Percentiles rank a stretch among this genome's conserved stretches.
phyloP scores from a whole-genome alignment of 1,140 invertebrate species.

The Drosophila biarmipes region DNA sequence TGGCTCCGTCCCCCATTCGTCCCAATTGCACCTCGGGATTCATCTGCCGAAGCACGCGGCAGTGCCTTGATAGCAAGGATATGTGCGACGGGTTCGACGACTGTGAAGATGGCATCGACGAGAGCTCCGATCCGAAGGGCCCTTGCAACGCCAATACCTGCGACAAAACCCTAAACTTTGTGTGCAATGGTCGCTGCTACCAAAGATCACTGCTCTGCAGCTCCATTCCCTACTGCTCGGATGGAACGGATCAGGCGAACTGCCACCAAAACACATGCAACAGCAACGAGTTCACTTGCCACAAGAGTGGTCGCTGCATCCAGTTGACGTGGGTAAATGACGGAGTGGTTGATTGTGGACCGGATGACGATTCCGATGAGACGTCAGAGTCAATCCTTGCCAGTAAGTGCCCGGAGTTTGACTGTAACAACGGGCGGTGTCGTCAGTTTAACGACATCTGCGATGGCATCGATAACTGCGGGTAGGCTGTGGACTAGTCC shows the following conservation, averaged over 20 bases:
- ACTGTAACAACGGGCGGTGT: constrained; percentile 90
- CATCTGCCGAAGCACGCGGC: constrained; percentile 52
- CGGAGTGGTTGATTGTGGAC: constrained; percentile 88
- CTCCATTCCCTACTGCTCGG: constrained; percentile 87
- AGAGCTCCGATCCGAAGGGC: constrained; percentile 86
- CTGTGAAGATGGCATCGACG: constrained; percentile 94
- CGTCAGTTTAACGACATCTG: constrained; percentile 89
- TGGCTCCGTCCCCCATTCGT: constrained; percentile 30
- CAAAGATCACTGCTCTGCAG: constrained; percentile 89
- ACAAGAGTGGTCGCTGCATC: constrained; percentile 88
- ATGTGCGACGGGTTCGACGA: constrained; percentile 93
- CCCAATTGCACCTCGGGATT: constrained; percentile 70
- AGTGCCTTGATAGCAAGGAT: constrained; percentile 86
- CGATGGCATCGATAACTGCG: constrained; percentile 90
- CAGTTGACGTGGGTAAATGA: constrained; percentile 91
- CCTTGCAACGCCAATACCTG: constrained; percentile 68
- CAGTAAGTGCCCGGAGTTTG: constrained; percentile 88
- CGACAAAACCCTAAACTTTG: constrained; percentile 80
- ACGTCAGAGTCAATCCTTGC: constrained; percentile 84
- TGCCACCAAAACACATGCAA: constrained; percentile 86
- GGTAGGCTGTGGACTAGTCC: constrained; percentile 84
- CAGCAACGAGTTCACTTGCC: constrained; percentile 88
- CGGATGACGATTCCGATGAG: constrained; percentile 77
- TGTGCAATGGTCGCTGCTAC: constrained; percentile 88
- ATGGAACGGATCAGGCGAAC: constrained; percentile 87